Evolutionary conservation across 2,797 vertebrate genomes (phyloP).

Genomic region (Caiman crocodilus): DNA sequence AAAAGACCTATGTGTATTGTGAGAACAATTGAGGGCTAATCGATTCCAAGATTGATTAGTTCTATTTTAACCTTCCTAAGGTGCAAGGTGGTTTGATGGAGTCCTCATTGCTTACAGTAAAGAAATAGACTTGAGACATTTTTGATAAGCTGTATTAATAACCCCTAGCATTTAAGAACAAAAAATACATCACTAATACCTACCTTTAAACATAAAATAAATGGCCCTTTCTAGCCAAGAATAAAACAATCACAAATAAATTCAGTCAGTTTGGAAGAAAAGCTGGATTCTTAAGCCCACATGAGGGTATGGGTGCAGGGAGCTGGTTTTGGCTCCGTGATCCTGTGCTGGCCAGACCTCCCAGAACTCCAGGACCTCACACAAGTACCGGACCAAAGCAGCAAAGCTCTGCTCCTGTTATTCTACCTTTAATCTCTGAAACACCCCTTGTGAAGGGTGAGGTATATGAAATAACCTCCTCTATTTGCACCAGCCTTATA

Average conservation of each 20-base stretch:
- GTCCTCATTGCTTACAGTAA: too few species aligned
- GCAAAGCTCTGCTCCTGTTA: too few species aligned
- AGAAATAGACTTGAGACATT: neutral
- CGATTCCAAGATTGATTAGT: neutral
- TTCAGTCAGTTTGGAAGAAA: neutral
- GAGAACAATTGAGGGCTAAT: neutral
- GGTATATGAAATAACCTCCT: neutral
- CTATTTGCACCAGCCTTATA: neutral
- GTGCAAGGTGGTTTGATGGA: neutral
- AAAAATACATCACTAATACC: neutral
- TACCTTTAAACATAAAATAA: neutral
- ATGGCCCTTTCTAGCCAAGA: neutral
- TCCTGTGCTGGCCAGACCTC: neutral
- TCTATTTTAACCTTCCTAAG: neutral
- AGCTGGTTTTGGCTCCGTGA: neutral
- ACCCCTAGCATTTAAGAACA: neutral
- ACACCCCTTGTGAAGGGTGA: too few species aligned
- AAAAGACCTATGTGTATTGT: neutral
- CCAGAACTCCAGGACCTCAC: neutral
- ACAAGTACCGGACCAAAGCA: too few species aligned
- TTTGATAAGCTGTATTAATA: neutral
- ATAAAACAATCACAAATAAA: neutral
- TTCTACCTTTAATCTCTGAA: too few species aligned
- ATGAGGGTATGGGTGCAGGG: neutral
- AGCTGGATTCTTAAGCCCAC: neutral